Evolutionary conservation across 2,113 vertebrate genomes (phyloP).

Genomic region (Neotragus moschatus): DNA sequence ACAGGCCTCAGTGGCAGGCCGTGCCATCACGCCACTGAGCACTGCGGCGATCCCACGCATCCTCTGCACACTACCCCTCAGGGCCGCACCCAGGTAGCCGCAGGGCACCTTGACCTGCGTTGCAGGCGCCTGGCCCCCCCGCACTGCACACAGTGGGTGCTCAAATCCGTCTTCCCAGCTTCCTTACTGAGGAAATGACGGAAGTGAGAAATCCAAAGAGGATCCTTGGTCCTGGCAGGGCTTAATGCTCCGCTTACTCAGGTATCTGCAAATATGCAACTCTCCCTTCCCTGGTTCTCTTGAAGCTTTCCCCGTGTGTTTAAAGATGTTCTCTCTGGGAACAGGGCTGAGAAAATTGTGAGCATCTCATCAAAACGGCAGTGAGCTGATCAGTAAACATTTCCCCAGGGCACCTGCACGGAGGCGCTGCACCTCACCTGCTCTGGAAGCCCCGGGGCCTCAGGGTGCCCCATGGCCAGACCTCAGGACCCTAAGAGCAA

Average conservation of each 20-base stretch:
- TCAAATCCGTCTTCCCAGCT: neutral
- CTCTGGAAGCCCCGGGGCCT: neutral
- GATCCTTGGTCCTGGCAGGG: neutral
- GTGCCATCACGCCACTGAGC: neutral
- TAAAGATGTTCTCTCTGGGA: neutral
- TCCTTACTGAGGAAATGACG: neutral
- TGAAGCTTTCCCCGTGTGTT: neutral
- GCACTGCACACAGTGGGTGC: fast-evolving
- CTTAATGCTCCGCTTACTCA: neutral
- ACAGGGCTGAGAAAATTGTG: too few relatives aligned
- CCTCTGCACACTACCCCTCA: neutral
- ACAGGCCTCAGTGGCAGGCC: neutral
- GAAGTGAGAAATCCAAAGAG: neutral
- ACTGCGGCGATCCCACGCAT: neutral
- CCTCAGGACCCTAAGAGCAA: neutral
- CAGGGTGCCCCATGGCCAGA: neutral
- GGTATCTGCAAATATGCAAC: neutral
- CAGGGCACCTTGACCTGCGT: neutral
- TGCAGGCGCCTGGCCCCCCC: neutral
- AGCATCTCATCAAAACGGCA: neutral
- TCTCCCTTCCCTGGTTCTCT: neutral
- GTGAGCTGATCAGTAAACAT: neutral
- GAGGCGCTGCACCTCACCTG: neutral
- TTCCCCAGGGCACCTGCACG: neutral
- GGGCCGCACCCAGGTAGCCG: neutral